phyloP scores from a whole-genome alignment of 2,113 vertebrate species.

The Phrynosoma blainvillii region DNA sequence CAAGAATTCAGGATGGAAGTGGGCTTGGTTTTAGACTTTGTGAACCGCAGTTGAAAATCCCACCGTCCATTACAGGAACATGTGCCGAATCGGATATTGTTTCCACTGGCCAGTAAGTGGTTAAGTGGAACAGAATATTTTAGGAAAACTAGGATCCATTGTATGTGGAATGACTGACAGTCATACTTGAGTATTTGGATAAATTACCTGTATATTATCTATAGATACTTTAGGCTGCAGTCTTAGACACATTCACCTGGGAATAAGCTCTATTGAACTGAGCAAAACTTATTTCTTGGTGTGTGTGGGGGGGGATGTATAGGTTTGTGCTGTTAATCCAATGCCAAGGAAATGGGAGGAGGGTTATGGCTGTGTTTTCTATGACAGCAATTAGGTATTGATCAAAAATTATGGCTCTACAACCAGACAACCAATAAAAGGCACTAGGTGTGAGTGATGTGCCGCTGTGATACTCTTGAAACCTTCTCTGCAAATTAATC shows the following conservation, averaged over 20 bases:
- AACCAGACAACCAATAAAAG: not conserved
- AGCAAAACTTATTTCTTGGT: not conserved
- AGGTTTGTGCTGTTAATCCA: not conserved
- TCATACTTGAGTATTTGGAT: slow-evolving; percentile 4
- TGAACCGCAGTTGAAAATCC: not conserved
- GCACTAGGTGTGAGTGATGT: slow-evolving; percentile 12
- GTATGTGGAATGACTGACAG: not conserved
- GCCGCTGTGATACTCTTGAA: not conserved
- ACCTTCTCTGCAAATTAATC: not conserved
- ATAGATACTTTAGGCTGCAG: not conserved
- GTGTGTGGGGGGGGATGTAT: not conserved
- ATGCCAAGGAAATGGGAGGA: not conserved
- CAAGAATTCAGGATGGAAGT: not conserved
- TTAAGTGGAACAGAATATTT: slow-evolving; percentile 39
- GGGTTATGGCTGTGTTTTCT: slow-evolving; percentile 25
- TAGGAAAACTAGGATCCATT: slow-evolving; percentile 15
- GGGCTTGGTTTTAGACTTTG: slow-evolving; percentile 11
- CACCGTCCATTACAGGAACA: not conserved
- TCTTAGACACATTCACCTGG: not conserved
- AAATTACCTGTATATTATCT: not conserved
- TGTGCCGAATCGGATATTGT: not conserved
- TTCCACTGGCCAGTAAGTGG: not conserved
- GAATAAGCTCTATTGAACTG: not conserved
- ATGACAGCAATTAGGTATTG: slow-evolving; percentile 38
- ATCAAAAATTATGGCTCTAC: slow-evolving; percentile 31